Evolutionary conservation across 2,797 vertebrate genomes (phyloP).

Genomic region (Thripadectes ignobilis): DNA sequence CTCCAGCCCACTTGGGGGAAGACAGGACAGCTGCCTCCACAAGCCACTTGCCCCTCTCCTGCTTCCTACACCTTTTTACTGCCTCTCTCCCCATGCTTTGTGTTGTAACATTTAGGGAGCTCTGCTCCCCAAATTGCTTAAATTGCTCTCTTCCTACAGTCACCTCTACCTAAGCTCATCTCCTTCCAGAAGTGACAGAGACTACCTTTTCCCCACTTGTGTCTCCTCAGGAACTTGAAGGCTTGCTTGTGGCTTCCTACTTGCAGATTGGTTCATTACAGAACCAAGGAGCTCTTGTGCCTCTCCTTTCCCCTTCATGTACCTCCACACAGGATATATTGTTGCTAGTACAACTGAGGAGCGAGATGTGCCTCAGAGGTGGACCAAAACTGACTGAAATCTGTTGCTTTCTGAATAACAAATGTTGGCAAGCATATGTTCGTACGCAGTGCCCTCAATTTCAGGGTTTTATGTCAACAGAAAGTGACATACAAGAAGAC

Average conservation of each 20-base stretch:
- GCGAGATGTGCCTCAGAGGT: background rate
- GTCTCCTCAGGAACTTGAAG: background rate
- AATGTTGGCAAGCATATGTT: background rate
- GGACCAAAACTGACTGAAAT: background rate
- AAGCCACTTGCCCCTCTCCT: background rate
- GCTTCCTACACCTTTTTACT: background rate
- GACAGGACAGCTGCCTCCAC: background rate
- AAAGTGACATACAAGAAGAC: background rate
- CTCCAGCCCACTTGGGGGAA: background rate
- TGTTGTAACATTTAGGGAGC: background rate
- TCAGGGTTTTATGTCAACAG: background rate
- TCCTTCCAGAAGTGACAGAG: background rate
- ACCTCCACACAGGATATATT: fast-evolving
- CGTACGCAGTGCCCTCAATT: background rate
- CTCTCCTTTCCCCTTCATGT: background rate
- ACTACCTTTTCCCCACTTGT: background rate
- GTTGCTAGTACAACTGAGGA: background rate
- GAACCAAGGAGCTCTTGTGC: background rate
- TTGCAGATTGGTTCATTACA: background rate
- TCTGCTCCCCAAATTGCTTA: background rate
- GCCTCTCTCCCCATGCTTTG: background rate
- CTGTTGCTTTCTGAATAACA: background rate
- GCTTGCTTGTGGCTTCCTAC: fast-evolving
- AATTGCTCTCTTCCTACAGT: background rate
- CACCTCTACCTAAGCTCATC: background rate